Percentiles rank a stretch among this genome's conserved stretches.
Conservation (phyloP, 1,140 invertebrate genomes). For the Diprion similis region DNA sequence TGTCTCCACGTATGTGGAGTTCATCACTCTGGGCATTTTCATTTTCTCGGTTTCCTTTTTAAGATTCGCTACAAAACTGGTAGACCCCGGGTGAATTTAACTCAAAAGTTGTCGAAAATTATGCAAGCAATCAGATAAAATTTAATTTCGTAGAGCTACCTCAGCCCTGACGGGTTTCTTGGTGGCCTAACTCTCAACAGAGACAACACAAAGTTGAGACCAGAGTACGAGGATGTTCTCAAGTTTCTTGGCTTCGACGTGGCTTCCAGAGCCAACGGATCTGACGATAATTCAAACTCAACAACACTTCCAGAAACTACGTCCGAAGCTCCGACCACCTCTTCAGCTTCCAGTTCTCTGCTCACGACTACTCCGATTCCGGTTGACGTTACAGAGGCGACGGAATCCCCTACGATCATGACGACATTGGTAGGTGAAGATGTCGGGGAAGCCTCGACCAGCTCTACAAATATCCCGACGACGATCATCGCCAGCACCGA, state of each 20-base stretch:
- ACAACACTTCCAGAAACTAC: background rate
- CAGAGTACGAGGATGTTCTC: slow-evolving; percentile 73
- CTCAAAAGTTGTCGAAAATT: background rate
- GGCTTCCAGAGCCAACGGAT: background rate
- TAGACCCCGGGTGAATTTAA: background rate
- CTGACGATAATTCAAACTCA: background rate
- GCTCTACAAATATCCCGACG: slow-evolving; percentile 9
- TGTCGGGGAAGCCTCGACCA: background rate
- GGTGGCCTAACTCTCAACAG: slow-evolving; percentile 79
- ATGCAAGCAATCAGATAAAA: background rate
- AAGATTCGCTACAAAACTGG: background rate
- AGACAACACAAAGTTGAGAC: slow-evolving; percentile 74
- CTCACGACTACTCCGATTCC: background rate
- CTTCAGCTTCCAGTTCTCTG: background rate
- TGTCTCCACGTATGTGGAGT: too few relatives aligned
- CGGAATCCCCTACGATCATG: slow-evolving; percentile 1
- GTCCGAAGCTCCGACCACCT: background rate
- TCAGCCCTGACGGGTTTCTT: slow-evolving; percentile 80
- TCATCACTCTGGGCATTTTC: too few relatives aligned
- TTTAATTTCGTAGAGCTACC: slow-evolving; percentile 73
- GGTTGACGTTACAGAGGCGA: background rate
- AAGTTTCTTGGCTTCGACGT: slow-evolving; percentile 80
- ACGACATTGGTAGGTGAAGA: background rate
- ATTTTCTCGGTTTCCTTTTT: background rate
- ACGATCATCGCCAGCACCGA: slow-evolving; percentile 31